These are phyloP conservation scores for Athene cunicularia DNA, from an alignment of 2,113 vertebrate species.

Conservation along the genomic window DNA sequence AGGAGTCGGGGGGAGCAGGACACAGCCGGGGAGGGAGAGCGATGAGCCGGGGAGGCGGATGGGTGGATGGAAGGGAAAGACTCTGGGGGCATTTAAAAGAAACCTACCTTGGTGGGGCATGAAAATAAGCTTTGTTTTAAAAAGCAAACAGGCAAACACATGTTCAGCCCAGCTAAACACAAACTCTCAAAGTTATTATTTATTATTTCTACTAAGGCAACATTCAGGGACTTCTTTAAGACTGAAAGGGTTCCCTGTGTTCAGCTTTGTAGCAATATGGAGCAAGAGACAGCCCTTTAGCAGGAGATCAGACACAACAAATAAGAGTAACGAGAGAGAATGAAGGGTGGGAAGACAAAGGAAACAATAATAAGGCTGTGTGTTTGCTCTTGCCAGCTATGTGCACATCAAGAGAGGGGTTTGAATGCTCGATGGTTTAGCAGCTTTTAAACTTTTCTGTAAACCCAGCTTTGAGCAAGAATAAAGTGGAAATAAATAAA, in stretches of 20 bases:
- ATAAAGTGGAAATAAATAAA: conserved; percentile 47
- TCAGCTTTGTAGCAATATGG: not conserved
- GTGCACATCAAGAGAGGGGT: conserved; percentile 18
- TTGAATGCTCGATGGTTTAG: not conserved
- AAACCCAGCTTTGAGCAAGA: conserved; percentile 34
- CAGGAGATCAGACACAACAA: conserved; percentile 55
- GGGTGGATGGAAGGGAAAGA: not conserved
- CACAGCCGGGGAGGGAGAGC: not conserved
- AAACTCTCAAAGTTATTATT: conserved; percentile 26
- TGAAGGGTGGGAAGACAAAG: conserved; percentile 41
- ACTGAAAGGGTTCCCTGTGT: conserved; percentile 24
- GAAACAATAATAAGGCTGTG: conserved; percentile 16
- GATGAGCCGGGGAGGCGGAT: rapidly evolving
- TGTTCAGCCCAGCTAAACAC: not conserved
- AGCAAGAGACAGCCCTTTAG: conserved; percentile 43
- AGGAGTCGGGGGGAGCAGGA: not conserved
- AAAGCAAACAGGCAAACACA: conserved; percentile 57
- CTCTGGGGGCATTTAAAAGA: not conserved
- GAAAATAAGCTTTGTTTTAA: conserved; percentile 39
- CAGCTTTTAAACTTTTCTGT: conserved; percentile 24
- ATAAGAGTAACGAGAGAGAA: not conserved
- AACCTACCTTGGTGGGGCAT: not conserved
- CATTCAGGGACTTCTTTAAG: not conserved
- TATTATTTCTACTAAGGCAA: conserved; percentile 53
- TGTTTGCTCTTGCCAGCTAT: conserved; percentile 58